phyloP scores from a whole-genome alignment of 2,797 vertebrate genomes.

The Sebastiscus albofasciatus region DNA sequence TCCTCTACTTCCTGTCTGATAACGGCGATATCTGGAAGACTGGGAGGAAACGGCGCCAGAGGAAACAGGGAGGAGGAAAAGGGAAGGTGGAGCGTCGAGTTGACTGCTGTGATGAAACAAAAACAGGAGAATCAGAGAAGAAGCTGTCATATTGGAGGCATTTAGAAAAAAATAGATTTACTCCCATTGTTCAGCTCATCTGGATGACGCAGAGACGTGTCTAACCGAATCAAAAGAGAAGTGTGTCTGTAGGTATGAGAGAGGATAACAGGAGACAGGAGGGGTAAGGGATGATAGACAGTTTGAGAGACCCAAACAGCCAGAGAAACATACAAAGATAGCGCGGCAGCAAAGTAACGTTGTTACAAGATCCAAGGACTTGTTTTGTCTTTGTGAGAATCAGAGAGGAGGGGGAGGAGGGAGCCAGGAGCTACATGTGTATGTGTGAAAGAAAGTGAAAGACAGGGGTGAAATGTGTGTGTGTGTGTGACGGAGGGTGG shows the following conservation, averaged over 20 bases:
- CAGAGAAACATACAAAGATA: conserved; percentile 50
- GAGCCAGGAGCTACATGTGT: conserved; percentile 29
- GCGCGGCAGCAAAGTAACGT: background rate
- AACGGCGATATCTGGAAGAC: conserved; percentile 37
- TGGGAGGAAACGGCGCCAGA: conserved; percentile 57
- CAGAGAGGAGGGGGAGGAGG: conserved; percentile 31
- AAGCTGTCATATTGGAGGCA: background rate
- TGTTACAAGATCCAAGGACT: conserved; percentile 64
- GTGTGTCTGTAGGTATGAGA: background rate
- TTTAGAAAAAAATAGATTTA: conserved; percentile 21
- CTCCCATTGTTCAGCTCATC: conserved; percentile 9
- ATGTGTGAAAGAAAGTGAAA: conserved; percentile 1
- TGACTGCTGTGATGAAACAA: conserved; percentile 4
- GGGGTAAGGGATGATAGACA: conserved; percentile 17
- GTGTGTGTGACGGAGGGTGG: conserved; percentile 21
- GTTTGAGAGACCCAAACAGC: conserved; percentile 41
- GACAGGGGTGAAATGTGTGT: background rate
- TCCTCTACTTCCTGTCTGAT: conserved; percentile 73
- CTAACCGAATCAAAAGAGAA: conserved; percentile 19
- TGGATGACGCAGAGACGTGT: conserved; percentile 3
- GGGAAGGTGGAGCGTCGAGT: background rate
- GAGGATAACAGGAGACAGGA: background rate
- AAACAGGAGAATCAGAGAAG: conserved; percentile 1
- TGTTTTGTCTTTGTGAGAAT: conserved; percentile 70
- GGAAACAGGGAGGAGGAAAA: conserved; percentile 34